phyloP scores from a whole-genome alignment of 2,797 vertebrate species.

The Clarias laeviceps region DNA sequence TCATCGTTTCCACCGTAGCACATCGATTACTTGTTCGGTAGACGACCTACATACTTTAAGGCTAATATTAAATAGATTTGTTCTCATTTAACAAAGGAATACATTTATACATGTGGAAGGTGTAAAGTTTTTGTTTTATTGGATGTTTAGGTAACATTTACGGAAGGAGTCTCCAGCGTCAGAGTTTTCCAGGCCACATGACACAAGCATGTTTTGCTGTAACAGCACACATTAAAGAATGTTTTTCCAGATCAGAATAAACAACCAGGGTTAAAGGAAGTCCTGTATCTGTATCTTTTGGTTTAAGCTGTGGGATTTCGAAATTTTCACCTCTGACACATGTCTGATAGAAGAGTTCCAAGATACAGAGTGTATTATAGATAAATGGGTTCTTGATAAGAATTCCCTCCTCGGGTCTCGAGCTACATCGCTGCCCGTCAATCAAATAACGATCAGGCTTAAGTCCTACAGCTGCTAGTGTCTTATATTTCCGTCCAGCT shows the following conservation, averaged over 20 bases:
- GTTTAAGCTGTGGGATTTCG: not conserved
- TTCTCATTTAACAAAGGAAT: not conserved
- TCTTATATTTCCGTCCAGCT: not conserved
- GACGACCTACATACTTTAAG: not conserved
- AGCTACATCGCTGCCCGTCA: not conserved
- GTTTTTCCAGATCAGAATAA: not conserved
- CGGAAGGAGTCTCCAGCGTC: not conserved
- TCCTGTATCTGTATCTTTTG: not conserved
- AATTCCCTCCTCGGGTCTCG: not conserved
- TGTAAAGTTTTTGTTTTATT: not conserved
- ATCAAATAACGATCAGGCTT: not conserved
- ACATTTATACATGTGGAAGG: not conserved
- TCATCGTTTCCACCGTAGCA: not conserved
- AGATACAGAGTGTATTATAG: not conserved
- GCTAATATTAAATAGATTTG: not conserved
- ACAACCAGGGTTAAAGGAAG: not conserved
- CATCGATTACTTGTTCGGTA: not conserved
- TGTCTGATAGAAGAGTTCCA: not conserved
- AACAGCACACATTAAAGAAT: not conserved
- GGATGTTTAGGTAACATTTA: not conserved
- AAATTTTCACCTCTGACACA: not conserved
- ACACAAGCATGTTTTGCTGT: not conserved
- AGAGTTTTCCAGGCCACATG: not conserved
- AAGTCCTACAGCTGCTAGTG: not conserved
- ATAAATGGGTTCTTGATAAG: not conserved